Evolutionary conservation across 1,140 invertebrate species (phyloP), one percentile per base, ranked within the genome.

Genomic region (Drosophila neocordata): DNA sequence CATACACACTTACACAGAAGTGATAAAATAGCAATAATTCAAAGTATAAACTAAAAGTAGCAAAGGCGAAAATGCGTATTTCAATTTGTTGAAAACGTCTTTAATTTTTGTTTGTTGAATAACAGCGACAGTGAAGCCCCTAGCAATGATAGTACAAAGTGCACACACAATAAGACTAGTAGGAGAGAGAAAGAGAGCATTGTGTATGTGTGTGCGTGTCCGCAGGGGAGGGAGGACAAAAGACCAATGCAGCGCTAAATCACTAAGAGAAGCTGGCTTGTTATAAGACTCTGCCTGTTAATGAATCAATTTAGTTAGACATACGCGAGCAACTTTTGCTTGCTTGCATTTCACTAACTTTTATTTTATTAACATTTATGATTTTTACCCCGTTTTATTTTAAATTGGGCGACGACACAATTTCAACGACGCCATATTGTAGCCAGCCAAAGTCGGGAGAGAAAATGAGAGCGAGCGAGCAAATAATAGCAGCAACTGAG

Each of bases 401-500:
- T 67, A 67, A 82, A 79, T 75, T 67, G 63, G 68, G 62, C 78
- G 34, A 78, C 82, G 82, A 85, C 82, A 85, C 82, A 87, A 87
- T 82, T 87, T 61, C 53, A 57, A 88, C 67, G 82, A 87, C 82
- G 82, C 82, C 82, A 87, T 87, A 88, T 87, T 87, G 83, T 87
- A 58, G 73, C 38, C 53, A 59, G 58, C 61, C 18, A 53, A 56
- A 62, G 4, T 22, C 27, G 35, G 4, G 60, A 75, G 58, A 61
- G 53, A 18, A n/a, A 58, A 52, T 35, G 24, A 57, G 37, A 44
- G 31, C 15, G 15, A 22, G 27, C 27, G 5, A 31, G 27, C 27
- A 31, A 31, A 31, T 31, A 31, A 31, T 31, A 31, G 27, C 27
- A 31, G 27, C 27, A 31, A 31, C 27, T 31, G 63, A 66, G 64